A percentile compares a stretch with the other conserved stretches of the same genome.
phyloP scores from a whole-genome alignment of 2,113 vertebrate genomes.

The Erythrocercus mccallii region DNA sequence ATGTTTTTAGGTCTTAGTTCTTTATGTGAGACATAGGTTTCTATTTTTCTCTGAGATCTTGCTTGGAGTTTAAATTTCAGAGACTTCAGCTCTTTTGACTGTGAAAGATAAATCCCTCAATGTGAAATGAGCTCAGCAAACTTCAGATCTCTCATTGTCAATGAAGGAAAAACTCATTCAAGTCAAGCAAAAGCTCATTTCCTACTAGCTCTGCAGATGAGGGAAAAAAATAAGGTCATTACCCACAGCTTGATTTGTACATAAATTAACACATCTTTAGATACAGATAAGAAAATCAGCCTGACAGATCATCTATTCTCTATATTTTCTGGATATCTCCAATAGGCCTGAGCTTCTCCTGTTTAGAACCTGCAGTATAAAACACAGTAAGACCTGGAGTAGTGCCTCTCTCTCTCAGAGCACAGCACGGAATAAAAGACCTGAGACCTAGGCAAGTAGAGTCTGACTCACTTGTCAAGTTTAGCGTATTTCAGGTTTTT shows the following conservation, averaged over 20 bases:
- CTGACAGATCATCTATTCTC: background rate
- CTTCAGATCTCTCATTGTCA: background rate
- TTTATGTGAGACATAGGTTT: background rate
- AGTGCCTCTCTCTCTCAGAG: background rate
- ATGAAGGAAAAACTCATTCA: background rate
- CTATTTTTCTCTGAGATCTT: background rate
- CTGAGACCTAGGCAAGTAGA: background rate
- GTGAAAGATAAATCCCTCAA: background rate
- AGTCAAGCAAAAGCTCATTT: background rate
- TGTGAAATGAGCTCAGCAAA: background rate
- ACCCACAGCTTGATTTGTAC: background rate
- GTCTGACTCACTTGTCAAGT: conserved; percentile 1
- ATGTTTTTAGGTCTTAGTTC: background rate
- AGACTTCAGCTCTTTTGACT: background rate
- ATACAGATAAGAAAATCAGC: background rate
- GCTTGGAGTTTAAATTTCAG: background rate
- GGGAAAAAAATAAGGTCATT: background rate
- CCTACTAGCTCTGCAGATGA: background rate
- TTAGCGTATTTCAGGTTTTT: background rate
- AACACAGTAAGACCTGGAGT: background rate
- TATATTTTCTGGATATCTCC: background rate
- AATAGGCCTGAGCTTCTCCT: background rate
- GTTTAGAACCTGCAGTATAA: background rate
- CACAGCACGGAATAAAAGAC: background rate
- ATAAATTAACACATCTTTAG: background rate